Conservation (phyloP, 2,888 invertebrate genomes). For the Tipula helvola region DNA sequence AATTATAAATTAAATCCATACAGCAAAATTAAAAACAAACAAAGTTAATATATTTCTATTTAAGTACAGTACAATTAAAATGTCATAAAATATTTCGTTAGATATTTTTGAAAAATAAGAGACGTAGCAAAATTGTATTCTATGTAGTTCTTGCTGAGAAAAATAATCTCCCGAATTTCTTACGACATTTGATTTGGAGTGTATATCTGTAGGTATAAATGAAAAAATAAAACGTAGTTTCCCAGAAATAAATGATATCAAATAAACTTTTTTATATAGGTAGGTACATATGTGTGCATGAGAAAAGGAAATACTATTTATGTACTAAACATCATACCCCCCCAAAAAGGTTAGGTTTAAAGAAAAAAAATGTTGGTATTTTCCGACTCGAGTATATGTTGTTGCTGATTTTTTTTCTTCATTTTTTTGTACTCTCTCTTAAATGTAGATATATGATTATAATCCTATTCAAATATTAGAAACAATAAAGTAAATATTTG, state of each 20-base stretch:
- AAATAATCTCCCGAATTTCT: no score
- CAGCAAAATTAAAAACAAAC: not conserved
- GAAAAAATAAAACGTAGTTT: not conserved
- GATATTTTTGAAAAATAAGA: no score
- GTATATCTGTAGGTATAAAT: not conserved
- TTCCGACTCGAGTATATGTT: not conserved
- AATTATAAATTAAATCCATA: not conserved
- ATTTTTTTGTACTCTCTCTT: not conserved
- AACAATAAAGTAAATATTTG: not conserved
- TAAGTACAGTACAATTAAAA: not conserved
- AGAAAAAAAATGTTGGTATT: not conserved
- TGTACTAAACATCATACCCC: not conserved
- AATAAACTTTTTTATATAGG: not conserved
- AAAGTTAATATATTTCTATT: not conserved
- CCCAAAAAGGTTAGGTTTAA: not conserved
- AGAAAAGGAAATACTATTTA: not conserved
- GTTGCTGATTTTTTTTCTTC: not conserved
- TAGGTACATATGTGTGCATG: not conserved
- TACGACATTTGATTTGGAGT: not conserved
- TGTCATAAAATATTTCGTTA: no score
- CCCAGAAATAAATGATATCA: not conserved
- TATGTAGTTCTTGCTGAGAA: no score
- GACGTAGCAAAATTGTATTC: no score
- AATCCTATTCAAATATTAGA: not conserved
- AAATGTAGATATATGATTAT: not conserved